Percentiles rank a stretch among this genome's conserved stretches.
Evolutionary conservation across 2,888 invertebrate genomes (phyloP).

Genomic region (Drosophila helvetica): DNA sequence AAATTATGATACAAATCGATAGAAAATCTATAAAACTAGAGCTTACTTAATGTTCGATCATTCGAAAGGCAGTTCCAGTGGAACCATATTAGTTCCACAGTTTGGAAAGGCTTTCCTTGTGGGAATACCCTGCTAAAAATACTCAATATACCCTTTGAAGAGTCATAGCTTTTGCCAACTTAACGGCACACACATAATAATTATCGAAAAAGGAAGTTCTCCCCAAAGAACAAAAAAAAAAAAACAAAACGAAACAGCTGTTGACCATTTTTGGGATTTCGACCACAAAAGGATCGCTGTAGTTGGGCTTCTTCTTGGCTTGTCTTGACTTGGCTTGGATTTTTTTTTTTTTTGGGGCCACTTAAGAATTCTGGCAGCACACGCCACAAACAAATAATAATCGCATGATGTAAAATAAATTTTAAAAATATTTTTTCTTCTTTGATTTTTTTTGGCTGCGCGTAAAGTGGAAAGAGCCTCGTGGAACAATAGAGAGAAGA

Average conservation of each 20-base stretch:
- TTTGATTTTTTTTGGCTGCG: slow-evolving; percentile 59
- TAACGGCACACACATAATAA: slow-evolving; percentile 51
- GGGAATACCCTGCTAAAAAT: slow-evolving; percentile 1
- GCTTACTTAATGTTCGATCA: background rate
- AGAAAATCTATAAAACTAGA: background rate
- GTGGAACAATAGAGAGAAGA: slow-evolving; percentile 69
- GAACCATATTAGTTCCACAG: background rate
- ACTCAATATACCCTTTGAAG: background rate
- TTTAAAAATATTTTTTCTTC: slow-evolving; percentile 32
- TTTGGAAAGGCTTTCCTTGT: background rate
- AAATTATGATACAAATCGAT: too few relatives aligned
- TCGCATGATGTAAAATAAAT: slow-evolving; percentile 33
- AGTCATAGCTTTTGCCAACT: slow-evolving; percentile 39
- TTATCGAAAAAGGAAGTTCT: slow-evolving; percentile 25
- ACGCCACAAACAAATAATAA: slow-evolving; percentile 41
- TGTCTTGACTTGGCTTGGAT: background rate
- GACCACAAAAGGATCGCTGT: slow-evolving; percentile 67
- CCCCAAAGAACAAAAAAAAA: too few relatives aligned
- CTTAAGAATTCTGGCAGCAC: slow-evolving; percentile 67
- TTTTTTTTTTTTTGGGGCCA: slow-evolving; percentile 54
- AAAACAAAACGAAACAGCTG: slow-evolving; percentile 60
- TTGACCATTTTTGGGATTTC: slow-evolving; percentile 62
- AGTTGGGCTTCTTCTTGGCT: slow-evolving; percentile 10
- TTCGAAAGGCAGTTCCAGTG: background rate
- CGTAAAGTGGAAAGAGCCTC: slow-evolving; percentile 72